Evolutionary conservation across 2,888 invertebrate species (phyloP), one percentile per base, ranked within the genome.

Genomic region (Cabera pusaria): DNA sequence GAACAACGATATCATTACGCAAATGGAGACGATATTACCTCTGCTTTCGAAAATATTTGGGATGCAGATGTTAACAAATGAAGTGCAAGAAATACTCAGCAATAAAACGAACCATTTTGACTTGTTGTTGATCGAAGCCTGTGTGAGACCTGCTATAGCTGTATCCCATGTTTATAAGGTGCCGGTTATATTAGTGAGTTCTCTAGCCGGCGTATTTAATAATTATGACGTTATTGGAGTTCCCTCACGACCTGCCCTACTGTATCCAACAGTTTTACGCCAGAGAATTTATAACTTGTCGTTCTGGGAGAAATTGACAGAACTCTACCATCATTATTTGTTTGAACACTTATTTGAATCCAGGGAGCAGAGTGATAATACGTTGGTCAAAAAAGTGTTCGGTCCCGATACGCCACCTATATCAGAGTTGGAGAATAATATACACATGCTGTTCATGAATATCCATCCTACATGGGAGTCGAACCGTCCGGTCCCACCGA

Each of bases 401-500:
- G 49, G 49, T 3, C 27, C 29, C 5, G 37, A 45, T n/a, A 28
- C 31, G 1, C 44, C 49, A 2, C 5, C 32, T 0, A 21, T 43
- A 0, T 19, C 4, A 2, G 43, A 43, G 2, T 14, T 49, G 11
- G 31, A 43, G 7, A 49, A 44, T 1, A 44, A 40, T 27, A n/a
- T 50, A 1, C 48, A 53, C 8, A 36, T 53, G 50, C 8, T 53
- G 6, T 49, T 50, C 11, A 24, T 63, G 10, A 68, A 64, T 36
- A 38, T 56, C 1, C 49, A 62, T 48, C 59, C 61, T 0, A 29
- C 59, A 8, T 68, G 64, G 64, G 64, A 58, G 11, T 44, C 40
- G 5, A 64, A 64, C 31, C 56, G 61, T 4, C 67, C 66, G 2
- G 59, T 65, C 11, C 62, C 66, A 4, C 51, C 64, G 1, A 58